These are phyloP conservation scores for Mechanitis messenoides DNA, from an alignment of 2,888 invertebrate species.

Conservation along the genomic window DNA sequence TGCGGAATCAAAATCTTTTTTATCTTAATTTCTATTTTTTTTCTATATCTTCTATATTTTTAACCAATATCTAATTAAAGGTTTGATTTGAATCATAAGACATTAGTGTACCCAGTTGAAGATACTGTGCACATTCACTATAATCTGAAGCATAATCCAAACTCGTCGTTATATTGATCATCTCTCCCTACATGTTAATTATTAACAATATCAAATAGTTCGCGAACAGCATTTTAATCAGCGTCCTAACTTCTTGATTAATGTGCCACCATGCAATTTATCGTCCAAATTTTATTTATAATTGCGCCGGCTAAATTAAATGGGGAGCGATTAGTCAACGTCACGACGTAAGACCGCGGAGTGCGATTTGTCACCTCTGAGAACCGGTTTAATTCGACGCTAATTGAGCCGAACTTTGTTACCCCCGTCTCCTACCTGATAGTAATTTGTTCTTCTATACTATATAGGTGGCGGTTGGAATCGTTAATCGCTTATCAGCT, in stretches of 20 bases:
- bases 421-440: constrained; percentile 52
- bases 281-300: constrained; percentile 76
- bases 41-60: no score
- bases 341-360: constrained; percentile 62
- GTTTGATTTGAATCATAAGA: no score
- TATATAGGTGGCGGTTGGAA: constrained; percentile 38
- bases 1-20: no score
- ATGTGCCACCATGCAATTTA: constrained; percentile 72
- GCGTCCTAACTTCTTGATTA: constrained; percentile 78
- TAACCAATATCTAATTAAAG: no score
- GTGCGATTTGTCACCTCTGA: constrained; percentile 73
- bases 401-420: constrained; percentile 70
- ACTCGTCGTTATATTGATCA: neutral
- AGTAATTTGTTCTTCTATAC: constrained; percentile 43
- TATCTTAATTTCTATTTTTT: no score
- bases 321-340: constrained; percentile 70
- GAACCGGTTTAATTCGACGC: constrained; percentile 67
- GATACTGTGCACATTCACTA: no score
- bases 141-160: no score
- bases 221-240: constrained; percentile 76
- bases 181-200: constrained; percentile 62
- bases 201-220: constrained; percentile 77
- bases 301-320: constrained; percentile 74
- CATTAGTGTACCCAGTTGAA: no score
- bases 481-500: constrained; percentile 12